phyloP scores from a whole-genome alignment of 2,113 vertebrate species.

The Pavo muticus region DNA sequence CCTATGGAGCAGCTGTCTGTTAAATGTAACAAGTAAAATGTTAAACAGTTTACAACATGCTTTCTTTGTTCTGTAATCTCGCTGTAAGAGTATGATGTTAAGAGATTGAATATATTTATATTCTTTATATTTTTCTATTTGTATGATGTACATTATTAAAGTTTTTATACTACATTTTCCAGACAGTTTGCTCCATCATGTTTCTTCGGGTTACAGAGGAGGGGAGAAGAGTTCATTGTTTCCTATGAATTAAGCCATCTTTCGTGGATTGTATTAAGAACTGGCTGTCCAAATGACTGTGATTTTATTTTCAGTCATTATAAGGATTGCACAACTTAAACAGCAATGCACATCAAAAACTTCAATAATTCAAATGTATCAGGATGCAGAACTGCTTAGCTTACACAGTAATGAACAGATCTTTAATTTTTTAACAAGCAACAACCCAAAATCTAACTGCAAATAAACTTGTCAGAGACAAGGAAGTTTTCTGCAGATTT shows the following conservation, averaged over 20 bases:
- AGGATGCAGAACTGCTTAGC: conserved; percentile 6
- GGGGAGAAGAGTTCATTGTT: neutral
- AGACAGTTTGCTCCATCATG: neutral
- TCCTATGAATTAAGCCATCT: neutral
- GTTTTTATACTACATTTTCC: neutral
- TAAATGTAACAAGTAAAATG: neutral
- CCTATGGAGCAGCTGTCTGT: neutral
- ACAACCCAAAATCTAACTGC: conserved; percentile 16
- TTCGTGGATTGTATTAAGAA: neutral
- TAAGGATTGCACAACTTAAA: neutral
- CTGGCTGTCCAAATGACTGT: neutral
- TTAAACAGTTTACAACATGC: neutral
- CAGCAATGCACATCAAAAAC: neutral
- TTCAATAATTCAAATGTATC: neutral
- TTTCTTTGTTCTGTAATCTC: neutral
- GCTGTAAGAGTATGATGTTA: neutral
- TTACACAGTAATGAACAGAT: conserved; percentile 4
- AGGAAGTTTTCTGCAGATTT: neutral
- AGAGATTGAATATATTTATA: neutral
- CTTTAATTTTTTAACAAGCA: conserved; percentile 1
- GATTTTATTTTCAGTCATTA: neutral
- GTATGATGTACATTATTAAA: accelerated
- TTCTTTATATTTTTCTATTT: neutral
- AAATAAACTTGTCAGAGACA: conserved; percentile 29
- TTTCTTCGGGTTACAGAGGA: neutral